Conservation (phyloP, 2,888 invertebrate species). For the Scaptomyza caliginosa region DNA sequence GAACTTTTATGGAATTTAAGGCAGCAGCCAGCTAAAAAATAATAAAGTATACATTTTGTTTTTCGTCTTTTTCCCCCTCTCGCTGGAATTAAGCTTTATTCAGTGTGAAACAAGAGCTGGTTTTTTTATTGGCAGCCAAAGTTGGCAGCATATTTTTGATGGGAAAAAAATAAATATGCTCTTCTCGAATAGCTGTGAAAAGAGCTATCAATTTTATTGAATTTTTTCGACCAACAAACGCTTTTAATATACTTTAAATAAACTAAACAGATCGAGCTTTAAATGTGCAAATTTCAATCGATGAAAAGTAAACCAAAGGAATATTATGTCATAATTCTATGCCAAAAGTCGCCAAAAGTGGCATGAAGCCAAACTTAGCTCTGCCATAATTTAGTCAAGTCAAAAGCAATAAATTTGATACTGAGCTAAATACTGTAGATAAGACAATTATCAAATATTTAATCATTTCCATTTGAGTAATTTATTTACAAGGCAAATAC, state of each 20-base stretch:
- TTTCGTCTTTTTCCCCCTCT: neutral
- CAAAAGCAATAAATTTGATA: neutral
- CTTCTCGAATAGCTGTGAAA: neutral
- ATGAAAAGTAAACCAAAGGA: neutral
- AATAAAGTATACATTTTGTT: neutral
- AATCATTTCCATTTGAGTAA: neutral
- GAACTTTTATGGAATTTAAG: conserved; percentile 4
- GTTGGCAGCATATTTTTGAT: neutral
- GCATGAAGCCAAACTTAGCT: neutral
- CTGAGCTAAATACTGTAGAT: neutral
- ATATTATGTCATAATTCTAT: neutral
- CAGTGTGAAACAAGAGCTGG: neutral
- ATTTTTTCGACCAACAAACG: neutral
- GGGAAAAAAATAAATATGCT: neutral
- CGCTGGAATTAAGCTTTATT: neutral
- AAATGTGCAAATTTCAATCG: neutral
- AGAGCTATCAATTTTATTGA: neutral
- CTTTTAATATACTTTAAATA: conserved; percentile 2
- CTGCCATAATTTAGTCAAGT: neutral
- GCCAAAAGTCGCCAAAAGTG: neutral
- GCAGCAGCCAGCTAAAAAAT: neutral
- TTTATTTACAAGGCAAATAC: neutral
- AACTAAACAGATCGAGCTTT: neutral
- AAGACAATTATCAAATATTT: neutral
- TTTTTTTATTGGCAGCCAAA: neutral